phyloP scores from a whole-genome alignment of 2,797 vertebrate genomes.

The Notoglanidium macrostoma region DNA sequence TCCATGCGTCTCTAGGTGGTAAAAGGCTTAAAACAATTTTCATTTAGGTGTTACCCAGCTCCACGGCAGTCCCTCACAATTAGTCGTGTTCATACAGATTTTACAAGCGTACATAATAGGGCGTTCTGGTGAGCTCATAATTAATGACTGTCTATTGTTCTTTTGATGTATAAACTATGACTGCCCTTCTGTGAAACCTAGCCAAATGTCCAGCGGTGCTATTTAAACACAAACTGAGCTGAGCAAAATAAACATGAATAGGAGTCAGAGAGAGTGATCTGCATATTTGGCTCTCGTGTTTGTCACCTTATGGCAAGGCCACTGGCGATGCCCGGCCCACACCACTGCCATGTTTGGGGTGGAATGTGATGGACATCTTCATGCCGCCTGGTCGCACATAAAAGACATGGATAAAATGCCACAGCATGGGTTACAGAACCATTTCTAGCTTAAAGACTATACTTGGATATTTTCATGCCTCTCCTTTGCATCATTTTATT shows the following conservation, averaged over 20 bases:
- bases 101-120: constrained; percentile 19
- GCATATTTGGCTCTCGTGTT: constrained; percentile 43
- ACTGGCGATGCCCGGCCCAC: constrained; percentile 7
- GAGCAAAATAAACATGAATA: constrained; percentile 41
- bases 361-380: constrained; percentile 52
- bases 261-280: constrained; percentile 33
- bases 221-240: constrained; percentile 40
- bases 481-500: neutral
- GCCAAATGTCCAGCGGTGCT: constrained; percentile 41
- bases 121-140: constrained; percentile 23
- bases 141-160: constrained; percentile 41
- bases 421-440: neutral
- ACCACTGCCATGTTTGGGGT: constrained; percentile 58
- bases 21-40: neutral
- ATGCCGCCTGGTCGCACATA: constrained; percentile 22
- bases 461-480: constrained; percentile 22
- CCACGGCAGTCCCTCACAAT: constrained; percentile 11
- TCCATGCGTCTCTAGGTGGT: neutral
- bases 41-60: constrained; percentile 13
- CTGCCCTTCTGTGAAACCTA: constrained; percentile 33
- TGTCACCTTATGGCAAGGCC: constrained; percentile 34
- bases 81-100: constrained; percentile 33
- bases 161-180: constrained; percentile 41
- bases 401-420: constrained; percentile 3
- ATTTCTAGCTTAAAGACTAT: constrained; percentile 2